Percentiles rank a stretch among this genome's conserved stretches.
Conservation (phyloP, 2,797 vertebrate species). For the Pangasius krempfi region DNA sequence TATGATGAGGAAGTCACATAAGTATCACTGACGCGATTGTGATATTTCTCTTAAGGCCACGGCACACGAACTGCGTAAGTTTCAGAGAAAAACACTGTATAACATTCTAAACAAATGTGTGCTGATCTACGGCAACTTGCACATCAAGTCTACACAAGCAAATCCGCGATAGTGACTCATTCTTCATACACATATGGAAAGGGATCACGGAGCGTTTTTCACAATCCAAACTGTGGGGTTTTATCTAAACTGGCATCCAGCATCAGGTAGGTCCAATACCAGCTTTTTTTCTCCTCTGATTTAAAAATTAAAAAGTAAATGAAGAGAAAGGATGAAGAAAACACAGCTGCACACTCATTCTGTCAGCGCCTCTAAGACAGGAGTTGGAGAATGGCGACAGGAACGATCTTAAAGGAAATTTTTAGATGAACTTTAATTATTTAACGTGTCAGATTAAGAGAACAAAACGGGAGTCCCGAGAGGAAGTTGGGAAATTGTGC, state of each 20-base stretch:
- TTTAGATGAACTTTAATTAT: conserved; percentile 76
- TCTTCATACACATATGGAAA: neutral
- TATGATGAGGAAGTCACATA: neutral
- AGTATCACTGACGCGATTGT: neutral
- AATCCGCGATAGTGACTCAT: neutral
- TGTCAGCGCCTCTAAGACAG: conserved; percentile 36
- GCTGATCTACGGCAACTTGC: neutral
- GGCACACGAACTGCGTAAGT: neutral
- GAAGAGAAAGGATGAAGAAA: neutral
- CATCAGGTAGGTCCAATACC: neutral
- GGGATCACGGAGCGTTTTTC: neutral
- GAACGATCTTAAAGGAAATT: conserved; percentile 12
- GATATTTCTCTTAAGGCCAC: neutral
- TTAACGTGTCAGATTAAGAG: conserved; percentile 77
- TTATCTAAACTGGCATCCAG: neutral
- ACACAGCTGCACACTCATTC: neutral
- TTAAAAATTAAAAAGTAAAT: neutral
- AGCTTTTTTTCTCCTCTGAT: neutral
- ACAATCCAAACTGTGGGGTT: neutral
- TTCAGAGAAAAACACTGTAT: neutral
- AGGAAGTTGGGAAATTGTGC: conserved; percentile 72
- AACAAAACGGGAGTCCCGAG: conserved; percentile 74
- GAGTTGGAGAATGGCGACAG: neutral
- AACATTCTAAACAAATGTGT: neutral
- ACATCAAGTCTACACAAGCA: neutral